Evolutionary conservation across 2,113 vertebrate genomes (phyloP), one percentile per base, ranked within the genome.

Genomic region (Arenaria interpres): DNA sequence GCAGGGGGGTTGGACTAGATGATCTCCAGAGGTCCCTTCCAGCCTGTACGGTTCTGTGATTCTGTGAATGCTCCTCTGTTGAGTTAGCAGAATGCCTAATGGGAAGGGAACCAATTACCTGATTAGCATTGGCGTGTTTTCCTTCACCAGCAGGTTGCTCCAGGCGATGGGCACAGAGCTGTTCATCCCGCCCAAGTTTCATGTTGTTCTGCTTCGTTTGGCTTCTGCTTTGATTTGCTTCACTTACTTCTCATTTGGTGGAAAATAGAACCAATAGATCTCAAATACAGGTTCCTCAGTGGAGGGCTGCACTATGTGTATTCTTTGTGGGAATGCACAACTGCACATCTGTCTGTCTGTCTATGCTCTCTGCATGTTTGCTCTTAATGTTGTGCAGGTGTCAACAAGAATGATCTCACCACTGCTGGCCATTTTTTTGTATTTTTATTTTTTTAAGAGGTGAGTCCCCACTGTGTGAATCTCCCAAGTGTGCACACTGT

Each of bases 61-160:
- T 51, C 24, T 51, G 24, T 7, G 33, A 63, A 67, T 23, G 32
- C 74, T 85, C 74, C 73, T 85, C 69, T 94, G 66, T 88, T 76
- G 69, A 94, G 62, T 68, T 89, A 94, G 84, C 84, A 76, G 74
- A 81, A 75, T 68, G 84, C 73, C 81, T 91, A 91, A 89, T 67
- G 87, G 84, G 62, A 93, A 91, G 43, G 84, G 74, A 72, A 30
- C 48, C 1, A 17, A 88, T 94, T 62, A 37, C 85, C 93, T 96
- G 85, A 94, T 96, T 95, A 97, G 87, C 93, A 85, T 85, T 96
- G 96, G 94, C 89, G 43, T 1, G 0, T 72, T 90, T 67, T 93
- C 74, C 71, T 89, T 96, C 89, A 85, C 85, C 89, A 97, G 93
- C 89, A 92, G 87, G 90, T 78, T 89, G 91, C 95, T 94, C 77